Conservation (phyloP, 2,888 invertebrate genomes). For the Meghimatium bilineatum region DNA sequence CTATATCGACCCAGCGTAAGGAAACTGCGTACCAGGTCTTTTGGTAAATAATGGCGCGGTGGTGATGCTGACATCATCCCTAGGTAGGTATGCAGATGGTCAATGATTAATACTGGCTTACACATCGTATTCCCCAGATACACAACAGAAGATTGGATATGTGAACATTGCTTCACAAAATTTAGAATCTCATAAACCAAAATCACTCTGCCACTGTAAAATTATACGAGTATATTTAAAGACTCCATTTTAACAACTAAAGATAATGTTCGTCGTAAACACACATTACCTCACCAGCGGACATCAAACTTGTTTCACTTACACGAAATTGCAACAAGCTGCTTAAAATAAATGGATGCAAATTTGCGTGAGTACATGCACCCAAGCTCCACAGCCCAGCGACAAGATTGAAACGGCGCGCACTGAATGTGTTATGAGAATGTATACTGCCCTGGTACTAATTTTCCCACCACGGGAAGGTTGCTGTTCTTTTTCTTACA, state of each 20-base stretch:
- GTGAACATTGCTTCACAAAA: no score
- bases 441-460: background rate
- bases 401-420: constrained; percentile 34
- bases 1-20: no score
- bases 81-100: no score
- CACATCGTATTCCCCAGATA: no score
- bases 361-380: constrained; percentile 11
- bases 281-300: background rate
- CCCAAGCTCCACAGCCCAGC: background rate
- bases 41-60: no score
- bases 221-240: background rate
- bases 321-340: background rate
- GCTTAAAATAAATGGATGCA: background rate
- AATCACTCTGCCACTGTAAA: background rate
- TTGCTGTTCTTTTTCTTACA: constrained; percentile 13
- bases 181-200: background rate
- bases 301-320: background rate
- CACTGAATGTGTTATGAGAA: constrained; percentile 31
- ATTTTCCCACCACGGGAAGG: constrained; percentile 18
- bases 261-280: background rate
- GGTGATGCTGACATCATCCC: no score
- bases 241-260: background rate
- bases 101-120: no score
- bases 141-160: no score
- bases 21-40: no score